Evolutionary conservation across 2,113 vertebrate genomes (phyloP), one percentile per base, ranked within the genome.

Genomic region (Gadus macrocephalus): DNA sequence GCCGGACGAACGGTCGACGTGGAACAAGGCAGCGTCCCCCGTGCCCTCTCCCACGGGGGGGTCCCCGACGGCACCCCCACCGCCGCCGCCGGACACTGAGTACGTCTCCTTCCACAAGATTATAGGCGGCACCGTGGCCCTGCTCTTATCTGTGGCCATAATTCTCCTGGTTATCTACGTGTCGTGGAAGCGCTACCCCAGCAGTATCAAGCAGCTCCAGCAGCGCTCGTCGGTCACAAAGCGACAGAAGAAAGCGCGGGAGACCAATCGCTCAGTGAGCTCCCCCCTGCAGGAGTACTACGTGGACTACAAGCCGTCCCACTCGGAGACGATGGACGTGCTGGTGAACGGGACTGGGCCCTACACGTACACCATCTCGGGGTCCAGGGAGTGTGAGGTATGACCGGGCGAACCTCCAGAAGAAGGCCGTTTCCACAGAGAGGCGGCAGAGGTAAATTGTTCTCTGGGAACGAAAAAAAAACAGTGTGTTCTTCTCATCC

Each of bases 341-440:
- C 94, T 97, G 61, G 95, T 98, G 85, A 98, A 98, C 86, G 97
- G 97, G 91, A 95, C 95, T 84, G 95, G 95, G 87, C 94, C 97
- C 88, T 97, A 96, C 93, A 97, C 95, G 53, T 98, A 97, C 91
- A 97, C 95, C 93, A 97, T 98, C 92, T 97, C 97, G 87, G 96
- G 95, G 95, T 96, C 96, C 93, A 94, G 96, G 93, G 96, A 98
- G 94, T 98, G 97, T 69, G 96, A 98, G 96, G 97, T 98, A 98
- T 96, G 96, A 97, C 93, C 91, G 91, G 91, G 93, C 93, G 93
- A 84, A 84, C 93, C 94, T 94, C 93, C 94, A 95, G 95, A 25
- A 25, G 31, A 94, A 96, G 93, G 81, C 92, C 92, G 91, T 96
- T 95, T 94, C 95, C 93, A 92, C 95, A 92, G 89, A 93, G 90